Percentiles rank a stretch among this genome's conserved stretches.
These are phyloP conservation scores for Vidua macroura DNA, from an alignment of 2,113 vertebrate genomes.

Conservation along the genomic window DNA sequence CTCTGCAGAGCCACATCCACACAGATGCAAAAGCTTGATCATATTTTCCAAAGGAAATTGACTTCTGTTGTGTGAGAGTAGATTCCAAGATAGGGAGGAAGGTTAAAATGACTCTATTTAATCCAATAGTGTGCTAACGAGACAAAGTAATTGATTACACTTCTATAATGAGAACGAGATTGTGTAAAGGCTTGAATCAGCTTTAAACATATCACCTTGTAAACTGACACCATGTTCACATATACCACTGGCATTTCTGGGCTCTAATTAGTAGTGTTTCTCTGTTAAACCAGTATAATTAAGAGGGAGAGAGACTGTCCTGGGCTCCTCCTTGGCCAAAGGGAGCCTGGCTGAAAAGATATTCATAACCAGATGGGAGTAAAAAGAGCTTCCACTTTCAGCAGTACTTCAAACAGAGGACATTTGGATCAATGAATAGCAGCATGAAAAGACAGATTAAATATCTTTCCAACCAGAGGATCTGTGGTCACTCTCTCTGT, in stretches of 20 bases:
- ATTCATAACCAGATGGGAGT: neutral
- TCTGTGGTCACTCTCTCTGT: neutral
- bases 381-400: neutral
- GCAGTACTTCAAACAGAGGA: neutral
- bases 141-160: constrained; percentile 28
- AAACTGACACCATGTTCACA: neutral
- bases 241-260: neutral
- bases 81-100: constrained; percentile 5
- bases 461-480: neutral
- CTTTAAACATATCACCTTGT: constrained; percentile 8
- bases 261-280: neutral
- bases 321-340: neutral
- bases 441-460: neutral
- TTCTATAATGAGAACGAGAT: constrained; percentile 38
- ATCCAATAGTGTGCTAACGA: constrained; percentile 29
- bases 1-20: neutral
- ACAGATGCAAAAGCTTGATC: neutral
- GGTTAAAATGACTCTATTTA: constrained; percentile 40
- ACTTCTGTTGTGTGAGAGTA: neutral
- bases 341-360: neutral
- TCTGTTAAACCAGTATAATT: constrained; percentile 7
- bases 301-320: neutral
- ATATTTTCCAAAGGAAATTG: constrained; percentile 43
- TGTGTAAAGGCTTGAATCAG: constrained; percentile 1
- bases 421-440: neutral